Percentiles rank a stretch among this genome's conserved stretches.
phyloP scores from a whole-genome alignment of 37 sponge, comb jelly and placozoan species.

The Diacarnus erythraeanus region DNA sequence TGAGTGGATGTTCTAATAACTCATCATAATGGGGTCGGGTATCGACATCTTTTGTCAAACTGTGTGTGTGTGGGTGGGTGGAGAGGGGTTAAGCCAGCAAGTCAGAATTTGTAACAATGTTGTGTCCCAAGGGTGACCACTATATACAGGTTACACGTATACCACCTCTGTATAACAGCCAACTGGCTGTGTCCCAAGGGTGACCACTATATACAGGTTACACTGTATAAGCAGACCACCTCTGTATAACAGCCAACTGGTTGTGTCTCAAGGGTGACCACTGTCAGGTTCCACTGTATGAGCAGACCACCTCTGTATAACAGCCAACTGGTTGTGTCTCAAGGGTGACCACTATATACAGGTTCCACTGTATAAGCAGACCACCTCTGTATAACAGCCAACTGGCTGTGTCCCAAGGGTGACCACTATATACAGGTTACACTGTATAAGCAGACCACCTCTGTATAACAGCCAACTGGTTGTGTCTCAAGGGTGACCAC shows the following conservation, averaged over 20 bases:
- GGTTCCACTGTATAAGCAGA: neutral
- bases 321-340: neutral
- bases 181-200: neutral
- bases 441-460: too few relatives aligned
- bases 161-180: neutral
- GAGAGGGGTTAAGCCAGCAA: too few relatives aligned
- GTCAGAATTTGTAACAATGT: too few relatives aligned
- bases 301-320: too few relatives aligned
- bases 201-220: too few relatives aligned
- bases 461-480: neutral
- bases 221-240: too few relatives aligned
- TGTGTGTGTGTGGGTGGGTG: neutral
- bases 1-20: constrained; percentile 73
- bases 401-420: neutral
- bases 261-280: neutral
- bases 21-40: constrained; percentile 64
- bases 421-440: too few relatives aligned
- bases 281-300: neutral
- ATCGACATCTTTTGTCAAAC: constrained; percentile 72
- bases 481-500: too few relatives aligned
- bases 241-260: neutral
- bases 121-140: too few relatives aligned
- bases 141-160: too few relatives aligned
- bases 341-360: neutral
- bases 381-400: neutral